Evolutionary conservation across 2,113 vertebrate species (phyloP).

Genomic region (Bettongia penicillata): DNA sequence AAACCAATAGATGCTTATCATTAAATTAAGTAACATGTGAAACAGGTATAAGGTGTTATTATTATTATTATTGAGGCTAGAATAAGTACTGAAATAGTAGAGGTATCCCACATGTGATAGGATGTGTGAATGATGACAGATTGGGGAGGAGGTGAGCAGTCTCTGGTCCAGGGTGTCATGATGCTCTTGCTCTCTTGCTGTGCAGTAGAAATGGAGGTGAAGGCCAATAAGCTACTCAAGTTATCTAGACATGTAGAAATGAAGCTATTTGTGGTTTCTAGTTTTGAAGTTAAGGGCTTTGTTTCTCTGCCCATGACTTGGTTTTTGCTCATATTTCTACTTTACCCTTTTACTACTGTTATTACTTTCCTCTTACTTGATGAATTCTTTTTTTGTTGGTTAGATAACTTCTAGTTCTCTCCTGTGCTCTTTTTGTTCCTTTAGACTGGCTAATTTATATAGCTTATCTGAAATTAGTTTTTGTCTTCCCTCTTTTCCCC

Average conservation of each 20-base stretch:
- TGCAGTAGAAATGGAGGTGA: background rate
- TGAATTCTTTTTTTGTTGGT: background rate
- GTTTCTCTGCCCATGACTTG: background rate
- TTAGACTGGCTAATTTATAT: background rate
- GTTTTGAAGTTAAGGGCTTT: background rate
- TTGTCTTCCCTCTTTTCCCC: background rate
- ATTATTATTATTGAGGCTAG: background rate
- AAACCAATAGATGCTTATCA: background rate
- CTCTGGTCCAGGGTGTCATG: background rate
- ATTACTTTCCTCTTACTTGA: background rate
- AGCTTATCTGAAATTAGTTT: background rate
- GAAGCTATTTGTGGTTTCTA: background rate
- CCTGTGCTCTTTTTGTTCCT: background rate
- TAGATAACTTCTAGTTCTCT: background rate
- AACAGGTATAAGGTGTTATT: background rate
- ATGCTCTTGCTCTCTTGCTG: background rate
- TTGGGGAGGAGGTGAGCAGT: fast-evolving
- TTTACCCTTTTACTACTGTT: background rate
- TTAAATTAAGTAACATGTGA: background rate
- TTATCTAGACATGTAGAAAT: background rate
- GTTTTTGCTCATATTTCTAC: background rate
- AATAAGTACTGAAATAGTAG: background rate
- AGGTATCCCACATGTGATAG: background rate
- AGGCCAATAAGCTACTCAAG: background rate
- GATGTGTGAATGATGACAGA: background rate